phyloP scores from a whole-genome alignment of 2,888 invertebrate species.

The Drosophila borealis region DNA sequence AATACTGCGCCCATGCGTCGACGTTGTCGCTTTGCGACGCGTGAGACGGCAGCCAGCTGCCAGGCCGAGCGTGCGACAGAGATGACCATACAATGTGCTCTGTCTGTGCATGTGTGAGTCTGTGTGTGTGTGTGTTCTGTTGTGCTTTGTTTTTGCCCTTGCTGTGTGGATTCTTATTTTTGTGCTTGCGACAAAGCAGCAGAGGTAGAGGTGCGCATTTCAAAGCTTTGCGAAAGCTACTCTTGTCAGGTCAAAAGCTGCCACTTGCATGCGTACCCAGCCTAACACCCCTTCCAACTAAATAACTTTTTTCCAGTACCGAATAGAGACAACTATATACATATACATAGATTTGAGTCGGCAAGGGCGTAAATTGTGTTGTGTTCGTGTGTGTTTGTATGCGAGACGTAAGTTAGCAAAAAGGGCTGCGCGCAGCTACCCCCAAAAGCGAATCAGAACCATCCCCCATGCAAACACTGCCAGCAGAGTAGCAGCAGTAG shows the following conservation, averaged over 20 bases:
- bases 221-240: conserved; percentile 44
- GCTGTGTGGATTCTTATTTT: conserved; percentile 3
- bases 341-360: not conserved
- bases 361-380: conserved; percentile 1
- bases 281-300: conserved; percentile 37
- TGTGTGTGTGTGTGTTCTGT: conserved; percentile 6
- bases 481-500: conserved; percentile 8
- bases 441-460: conserved; percentile 47
- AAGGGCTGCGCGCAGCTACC: conserved; percentile 64
- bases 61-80: conserved; percentile 36
- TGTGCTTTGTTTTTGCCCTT: conserved; percentile 10
- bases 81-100: conserved; percentile 38
- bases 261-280: conserved; percentile 60
- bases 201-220: conserved; percentile 11
- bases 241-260: conserved; percentile 48
- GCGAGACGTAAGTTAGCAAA: conserved; percentile 20
- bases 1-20: conserved; percentile 82
- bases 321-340: conserved; percentile 34
- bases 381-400: conserved; percentile 4
- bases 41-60: conserved; percentile 24
- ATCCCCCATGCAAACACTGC: conserved; percentile 47
- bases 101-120: conserved; percentile 6
- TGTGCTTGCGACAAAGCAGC: not conserved
- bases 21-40: conserved; percentile 48
- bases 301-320: not conserved